These are phyloP conservation scores for Erannis defoliaria DNA, from an alignment of 2,888 invertebrate genomes.

Conservation along the genomic window DNA sequence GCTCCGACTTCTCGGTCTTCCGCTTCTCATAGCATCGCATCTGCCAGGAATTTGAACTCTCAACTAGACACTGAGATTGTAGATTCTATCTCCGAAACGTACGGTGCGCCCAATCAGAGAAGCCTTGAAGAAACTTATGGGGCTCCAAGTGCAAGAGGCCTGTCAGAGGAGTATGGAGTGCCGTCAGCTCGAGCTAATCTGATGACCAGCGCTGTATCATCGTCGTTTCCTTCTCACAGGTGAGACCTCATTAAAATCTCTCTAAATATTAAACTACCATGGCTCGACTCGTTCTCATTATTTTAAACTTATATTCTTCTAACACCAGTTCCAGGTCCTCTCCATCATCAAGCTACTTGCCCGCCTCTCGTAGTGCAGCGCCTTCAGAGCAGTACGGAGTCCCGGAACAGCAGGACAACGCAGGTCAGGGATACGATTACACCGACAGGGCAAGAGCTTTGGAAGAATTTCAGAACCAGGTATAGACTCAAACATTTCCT, in stretches of 20 bases:
- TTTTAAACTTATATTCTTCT: background rate
- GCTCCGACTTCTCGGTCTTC: conserved; percentile 7
- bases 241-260: background rate
- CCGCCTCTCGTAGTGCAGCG: conserved; percentile 56
- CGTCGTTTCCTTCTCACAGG: conserved; percentile 11
- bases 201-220: conserved; percentile 1
- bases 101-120: conserved; percentile 6
- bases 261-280: background rate
- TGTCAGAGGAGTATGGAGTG: conserved; percentile 78
- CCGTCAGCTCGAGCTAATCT: conserved; percentile 63
- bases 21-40: background rate
- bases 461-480: conserved; percentile 66
- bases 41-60: background rate
- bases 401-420: conserved; percentile 72
- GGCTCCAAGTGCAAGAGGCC: conserved; percentile 5
- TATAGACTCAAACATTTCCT: conserved; percentile 29
- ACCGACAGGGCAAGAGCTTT: conserved; percentile 50
- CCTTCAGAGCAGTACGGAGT: conserved; percentile 73
- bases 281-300: background rate
- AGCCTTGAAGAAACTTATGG: conserved; percentile 1
- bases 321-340: conserved; percentile 31
- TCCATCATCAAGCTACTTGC: conserved; percentile 61
- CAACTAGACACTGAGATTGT: no score
- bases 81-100: conserved; percentile 8
- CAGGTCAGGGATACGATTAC: conserved; percentile 61